phyloP scores from a whole-genome alignment of 2,888 invertebrate species.

The Campoplex nolae region DNA sequence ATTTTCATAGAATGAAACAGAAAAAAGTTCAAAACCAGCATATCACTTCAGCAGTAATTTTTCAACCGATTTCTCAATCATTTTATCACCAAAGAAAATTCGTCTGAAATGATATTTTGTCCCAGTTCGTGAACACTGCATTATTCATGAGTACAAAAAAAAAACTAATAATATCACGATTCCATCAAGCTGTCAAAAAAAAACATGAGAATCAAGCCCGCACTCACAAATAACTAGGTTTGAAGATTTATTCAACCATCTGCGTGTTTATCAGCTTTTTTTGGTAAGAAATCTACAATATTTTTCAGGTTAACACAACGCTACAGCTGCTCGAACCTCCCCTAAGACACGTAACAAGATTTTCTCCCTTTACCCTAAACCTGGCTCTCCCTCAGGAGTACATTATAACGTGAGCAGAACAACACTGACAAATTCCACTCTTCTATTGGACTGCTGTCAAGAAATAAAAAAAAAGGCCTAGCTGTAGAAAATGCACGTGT shows the following conservation, averaged over 20 bases:
- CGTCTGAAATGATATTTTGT: neutral
- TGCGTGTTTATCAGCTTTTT: slow-evolving; percentile 11
- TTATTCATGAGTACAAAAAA: neutral
- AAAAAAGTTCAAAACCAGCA: neutral
- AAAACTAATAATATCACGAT: neutral
- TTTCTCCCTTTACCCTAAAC: slow-evolving; percentile 2
- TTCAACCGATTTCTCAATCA: neutral
- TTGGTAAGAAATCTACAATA: slow-evolving; percentile 1
- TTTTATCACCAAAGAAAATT: neutral
- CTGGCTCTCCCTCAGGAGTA: slow-evolving; percentile 8
- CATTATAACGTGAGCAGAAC: slow-evolving; percentile 17
- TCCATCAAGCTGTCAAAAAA: slow-evolving; percentile 7
- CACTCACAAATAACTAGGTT: neutral
- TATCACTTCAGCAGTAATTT: neutral
- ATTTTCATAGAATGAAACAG: neutral
- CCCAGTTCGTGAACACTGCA: neutral
- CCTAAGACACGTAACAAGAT: slow-evolving; percentile 21
- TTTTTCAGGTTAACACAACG: neutral
- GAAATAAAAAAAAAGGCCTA: slow-evolving; percentile 1
- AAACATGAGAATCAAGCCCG: neutral
- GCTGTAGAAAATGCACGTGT: neutral
- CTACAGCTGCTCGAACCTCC: neutral
- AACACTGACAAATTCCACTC: slow-evolving; percentile 6
- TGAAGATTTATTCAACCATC: slow-evolving; percentile 2
- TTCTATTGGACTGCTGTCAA: neutral